These are phyloP conservation scores for Apogon talboti DNA, from an alignment of 2,797 vertebrate species.

Conservation along the genomic window DNA sequence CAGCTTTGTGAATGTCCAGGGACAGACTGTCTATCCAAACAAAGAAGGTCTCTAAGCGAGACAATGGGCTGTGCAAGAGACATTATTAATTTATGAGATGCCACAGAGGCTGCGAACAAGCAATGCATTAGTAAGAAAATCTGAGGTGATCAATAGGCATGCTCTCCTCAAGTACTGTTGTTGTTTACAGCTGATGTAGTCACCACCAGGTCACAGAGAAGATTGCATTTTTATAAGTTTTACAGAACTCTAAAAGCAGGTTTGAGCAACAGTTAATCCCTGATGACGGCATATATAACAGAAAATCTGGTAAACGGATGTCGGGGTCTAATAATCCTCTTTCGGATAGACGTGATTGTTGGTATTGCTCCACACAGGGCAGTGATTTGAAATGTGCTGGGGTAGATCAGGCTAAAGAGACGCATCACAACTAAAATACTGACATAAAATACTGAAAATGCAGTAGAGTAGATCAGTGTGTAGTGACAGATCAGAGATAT, in stretches of 20 bases:
- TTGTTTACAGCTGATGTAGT: slow-evolving; percentile 16
- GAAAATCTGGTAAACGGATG: slow-evolving; percentile 50
- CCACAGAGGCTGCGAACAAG: slow-evolving; percentile 39
- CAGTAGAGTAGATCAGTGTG: neutral
- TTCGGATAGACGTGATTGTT: slow-evolving; percentile 37
- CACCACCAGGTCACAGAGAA: slow-evolving; percentile 9
- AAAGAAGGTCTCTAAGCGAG: slow-evolving; percentile 16
- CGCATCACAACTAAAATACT: neutral
- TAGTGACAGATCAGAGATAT: slow-evolving; percentile 20
- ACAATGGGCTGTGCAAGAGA: slow-evolving; percentile 23
- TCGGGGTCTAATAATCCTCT: slow-evolving; percentile 39
- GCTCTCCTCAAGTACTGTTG: slow-evolving; percentile 13
- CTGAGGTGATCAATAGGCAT: slow-evolving; percentile 24
- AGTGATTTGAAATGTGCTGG: slow-evolving; percentile 35
- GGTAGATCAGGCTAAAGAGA: neutral
- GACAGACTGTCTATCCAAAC: slow-evolving; percentile 7
- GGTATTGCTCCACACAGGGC: slow-evolving; percentile 30
- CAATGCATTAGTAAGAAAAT: slow-evolving; percentile 32
- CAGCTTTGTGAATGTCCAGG: slow-evolving; percentile 10
- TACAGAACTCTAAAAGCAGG: neutral
- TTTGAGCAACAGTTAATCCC: slow-evolving; percentile 18
- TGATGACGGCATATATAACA: slow-evolving; percentile 43
- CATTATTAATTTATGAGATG: slow-evolving; percentile 48
- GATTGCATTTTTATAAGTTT: neutral
- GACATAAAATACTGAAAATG: slow-evolving; percentile 1